A percentile compares a stretch with the other conserved stretches of the same genome.
phyloP scores from a whole-genome alignment of 2,888 invertebrate genomes.

The Lumbricus terrestris region DNA sequence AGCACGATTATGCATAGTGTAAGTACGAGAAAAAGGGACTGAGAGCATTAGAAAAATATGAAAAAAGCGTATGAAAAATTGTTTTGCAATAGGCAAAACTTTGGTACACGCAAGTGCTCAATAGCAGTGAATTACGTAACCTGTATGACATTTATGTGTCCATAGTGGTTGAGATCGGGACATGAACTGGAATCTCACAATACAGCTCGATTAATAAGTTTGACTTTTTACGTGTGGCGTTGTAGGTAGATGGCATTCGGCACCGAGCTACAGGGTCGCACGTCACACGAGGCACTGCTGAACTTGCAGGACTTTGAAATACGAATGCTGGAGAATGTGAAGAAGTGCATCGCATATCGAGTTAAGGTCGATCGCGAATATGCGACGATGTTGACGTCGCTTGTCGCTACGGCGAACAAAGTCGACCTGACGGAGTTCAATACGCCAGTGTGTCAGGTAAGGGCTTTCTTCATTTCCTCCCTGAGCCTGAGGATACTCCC shows the following conservation, averaged over 20 bases:
- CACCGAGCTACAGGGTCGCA: constrained; percentile 79
- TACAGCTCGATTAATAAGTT: neutral
- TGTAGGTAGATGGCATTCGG: constrained; percentile 69
- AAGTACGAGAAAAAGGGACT: no score
- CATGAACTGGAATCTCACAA: no score
- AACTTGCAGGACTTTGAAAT: constrained; percentile 89
- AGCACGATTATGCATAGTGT: no score
- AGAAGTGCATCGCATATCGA: constrained; percentile 79
- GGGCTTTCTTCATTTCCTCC: neutral
- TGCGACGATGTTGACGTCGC: constrained; percentile 71
- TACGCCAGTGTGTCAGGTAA: constrained; percentile 49
- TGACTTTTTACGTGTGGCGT: neutral
- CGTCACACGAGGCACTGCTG: constrained; percentile 86
- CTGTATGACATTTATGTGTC: no score
- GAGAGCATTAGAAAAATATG: no score
- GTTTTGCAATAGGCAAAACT: no score
- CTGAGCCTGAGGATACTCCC: no score
- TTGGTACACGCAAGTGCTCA: no score
- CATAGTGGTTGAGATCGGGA: no score
- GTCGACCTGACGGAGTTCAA: constrained; percentile 49
- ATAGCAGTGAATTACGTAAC: no score
- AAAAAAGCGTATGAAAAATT: no score
- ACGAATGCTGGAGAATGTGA: constrained; percentile 86
- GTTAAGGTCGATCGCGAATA: constrained; percentile 90
- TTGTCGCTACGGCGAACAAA: constrained; percentile 52